A percentile compares a stretch with the other conserved stretches of the same genome.
phyloP scores from a whole-genome alignment of 2,113 vertebrate species.

The Lampris megalopsis region DNA sequence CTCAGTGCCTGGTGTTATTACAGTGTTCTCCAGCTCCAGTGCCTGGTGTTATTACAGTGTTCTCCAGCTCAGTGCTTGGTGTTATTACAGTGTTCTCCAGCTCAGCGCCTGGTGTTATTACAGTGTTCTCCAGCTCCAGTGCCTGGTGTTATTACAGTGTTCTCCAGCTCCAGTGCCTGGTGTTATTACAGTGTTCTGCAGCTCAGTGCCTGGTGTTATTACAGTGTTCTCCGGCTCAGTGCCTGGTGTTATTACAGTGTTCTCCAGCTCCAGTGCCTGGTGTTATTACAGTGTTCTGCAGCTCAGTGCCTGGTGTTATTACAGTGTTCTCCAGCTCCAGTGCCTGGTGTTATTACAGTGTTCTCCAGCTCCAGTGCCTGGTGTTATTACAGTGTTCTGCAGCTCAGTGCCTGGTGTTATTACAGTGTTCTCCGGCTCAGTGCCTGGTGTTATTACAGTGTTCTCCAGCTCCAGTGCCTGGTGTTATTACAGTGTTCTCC shows the following conservation, averaged over 20 bases:
- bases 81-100: too few relatives aligned
- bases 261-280: too few relatives aligned
- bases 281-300: conserved; percentile 6
- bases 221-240: too few relatives aligned
- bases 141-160: not conserved
- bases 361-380: too few relatives aligned
- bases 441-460: conserved; percentile 11
- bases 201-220: not conserved
- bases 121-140: too few relatives aligned
- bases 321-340: not conserved
- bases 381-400: too few relatives aligned
- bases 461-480: not conserved
- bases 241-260: too few relatives aligned
- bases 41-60: conserved; percentile 9
- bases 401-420: not conserved
- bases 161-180: conserved; percentile 15
- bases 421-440: conserved; percentile 7
- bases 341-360: too few relatives aligned
- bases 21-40: conserved; percentile 7
- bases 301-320: conserved; percentile 15
- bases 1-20: not conserved
- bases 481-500: too few relatives aligned
- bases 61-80: not conserved
- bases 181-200: conserved; percentile 13
- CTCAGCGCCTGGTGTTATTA: too few relatives aligned